Evolutionary conservation across 2,797 vertebrate genomes (phyloP).

Genomic region (Morus bassanus): DNA sequence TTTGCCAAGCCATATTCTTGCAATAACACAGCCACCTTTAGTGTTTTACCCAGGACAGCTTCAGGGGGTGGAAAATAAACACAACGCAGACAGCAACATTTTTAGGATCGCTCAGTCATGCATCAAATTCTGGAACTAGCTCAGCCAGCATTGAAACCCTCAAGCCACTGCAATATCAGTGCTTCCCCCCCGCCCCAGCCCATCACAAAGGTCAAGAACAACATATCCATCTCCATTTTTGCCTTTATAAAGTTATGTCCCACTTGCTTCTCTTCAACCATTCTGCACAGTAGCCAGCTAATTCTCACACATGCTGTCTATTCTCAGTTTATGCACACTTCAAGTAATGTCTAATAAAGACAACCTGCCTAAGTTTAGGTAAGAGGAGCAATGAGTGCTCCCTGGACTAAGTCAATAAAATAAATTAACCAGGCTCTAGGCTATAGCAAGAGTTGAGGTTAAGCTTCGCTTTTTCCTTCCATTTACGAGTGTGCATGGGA

Average conservation of each 20-base stretch:
- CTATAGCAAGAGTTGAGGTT: background rate
- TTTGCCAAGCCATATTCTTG: background rate
- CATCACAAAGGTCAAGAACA: background rate
- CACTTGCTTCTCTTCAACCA: background rate
- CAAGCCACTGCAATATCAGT: background rate
- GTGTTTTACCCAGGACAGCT: background rate
- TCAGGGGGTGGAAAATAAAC: background rate
- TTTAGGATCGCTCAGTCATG: background rate
- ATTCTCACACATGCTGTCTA: background rate
- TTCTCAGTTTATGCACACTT: accelerated
- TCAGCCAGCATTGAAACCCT: background rate
- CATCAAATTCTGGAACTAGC: background rate
- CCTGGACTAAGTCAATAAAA: background rate
- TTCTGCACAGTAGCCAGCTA: background rate
- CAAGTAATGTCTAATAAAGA: no score
- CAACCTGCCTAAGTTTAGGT: no score
- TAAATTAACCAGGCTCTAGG: background rate
- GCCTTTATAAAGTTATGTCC: background rate
- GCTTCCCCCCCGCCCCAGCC: background rate
- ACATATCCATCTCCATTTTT: background rate
- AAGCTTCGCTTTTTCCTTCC: background rate
- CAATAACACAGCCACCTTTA: background rate
- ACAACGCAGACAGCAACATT: background rate
- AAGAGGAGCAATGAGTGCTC: background rate
- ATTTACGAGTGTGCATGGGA: accelerated